A percentile compares a stretch with the other conserved stretches of the same genome.
Conservation (phyloP, 2,888 invertebrate species). For the Sympetrum striolatum region DNA sequence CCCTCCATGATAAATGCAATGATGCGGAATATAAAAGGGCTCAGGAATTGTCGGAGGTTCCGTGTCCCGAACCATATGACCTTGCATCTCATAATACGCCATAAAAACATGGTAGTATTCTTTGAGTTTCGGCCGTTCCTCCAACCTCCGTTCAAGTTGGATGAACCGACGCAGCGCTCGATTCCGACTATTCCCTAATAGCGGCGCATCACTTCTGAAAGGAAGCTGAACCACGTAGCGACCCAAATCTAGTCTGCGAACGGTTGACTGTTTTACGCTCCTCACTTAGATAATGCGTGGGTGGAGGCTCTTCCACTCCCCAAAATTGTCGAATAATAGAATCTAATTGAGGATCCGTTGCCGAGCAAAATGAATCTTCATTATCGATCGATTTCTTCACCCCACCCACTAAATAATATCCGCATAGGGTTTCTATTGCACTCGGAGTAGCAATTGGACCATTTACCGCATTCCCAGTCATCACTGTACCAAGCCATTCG, state of each 20-base stretch:
- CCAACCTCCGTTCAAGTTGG: neutral
- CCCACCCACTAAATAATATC: neutral
- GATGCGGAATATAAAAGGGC: neutral
- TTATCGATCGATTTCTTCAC: neutral
- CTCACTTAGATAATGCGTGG: neutral
- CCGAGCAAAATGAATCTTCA: neutral
- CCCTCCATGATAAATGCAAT: neutral
- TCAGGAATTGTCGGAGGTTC: neutral
- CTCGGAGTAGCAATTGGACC: neutral
- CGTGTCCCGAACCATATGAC: neutral
- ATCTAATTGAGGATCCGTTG: conserved; percentile 7
- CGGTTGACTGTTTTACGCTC: neutral
- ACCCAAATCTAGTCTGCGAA: neutral
- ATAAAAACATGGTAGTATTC: neutral
- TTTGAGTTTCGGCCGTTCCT: neutral
- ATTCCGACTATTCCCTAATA: neutral
- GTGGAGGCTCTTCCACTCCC: neutral
- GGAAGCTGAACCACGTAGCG: neutral
- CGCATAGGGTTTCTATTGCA: neutral
- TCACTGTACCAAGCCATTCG: too few species aligned
- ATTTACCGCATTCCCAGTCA: too few species aligned
- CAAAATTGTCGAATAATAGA: neutral
- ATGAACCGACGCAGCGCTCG: neutral
- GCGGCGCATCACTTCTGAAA: neutral
- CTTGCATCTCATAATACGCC: neutral